A percentile compares a stretch with the other conserved stretches of the same genome.
phyloP scores from a whole-genome alignment of 2,113 vertebrate species.

The Theristicus caerulescens region DNA sequence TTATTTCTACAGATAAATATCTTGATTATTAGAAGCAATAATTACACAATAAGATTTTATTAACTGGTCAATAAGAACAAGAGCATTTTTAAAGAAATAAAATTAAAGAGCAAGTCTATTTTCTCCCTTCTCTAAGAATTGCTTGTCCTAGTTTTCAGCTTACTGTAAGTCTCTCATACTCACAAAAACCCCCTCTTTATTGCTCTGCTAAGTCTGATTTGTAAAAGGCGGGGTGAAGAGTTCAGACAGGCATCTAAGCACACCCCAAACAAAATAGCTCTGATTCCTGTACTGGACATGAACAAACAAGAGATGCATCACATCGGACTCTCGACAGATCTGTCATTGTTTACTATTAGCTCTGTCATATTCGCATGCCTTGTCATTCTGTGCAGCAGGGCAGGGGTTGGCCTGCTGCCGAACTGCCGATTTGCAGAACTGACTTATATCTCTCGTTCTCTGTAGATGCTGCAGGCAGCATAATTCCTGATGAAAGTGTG shows the following conservation, averaged over 20 bases:
- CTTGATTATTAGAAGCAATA: background rate
- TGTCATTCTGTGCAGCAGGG: constrained; percentile 54
- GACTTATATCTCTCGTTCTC: background rate
- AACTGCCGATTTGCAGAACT: constrained; percentile 18
- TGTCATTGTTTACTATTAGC: constrained; percentile 73
- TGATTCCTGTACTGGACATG: constrained; percentile 22
- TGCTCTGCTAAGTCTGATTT: constrained; percentile 58
- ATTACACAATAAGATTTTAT: background rate
- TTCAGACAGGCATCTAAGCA: constrained; percentile 68
- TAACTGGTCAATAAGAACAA: background rate
- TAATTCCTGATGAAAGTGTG: constrained; percentile 79
- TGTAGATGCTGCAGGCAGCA: background rate
- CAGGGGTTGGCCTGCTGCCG: constrained; percentile 38
- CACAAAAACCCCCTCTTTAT: background rate
- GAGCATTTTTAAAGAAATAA: background rate
- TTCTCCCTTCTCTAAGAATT: background rate
- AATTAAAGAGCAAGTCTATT: background rate
- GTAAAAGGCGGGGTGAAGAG: constrained; percentile 65
- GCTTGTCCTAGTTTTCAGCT: constrained; percentile 19
- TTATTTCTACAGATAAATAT: background rate
- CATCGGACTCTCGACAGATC: constrained; percentile 57
- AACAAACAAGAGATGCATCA: constrained; percentile 52
- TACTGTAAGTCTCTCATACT: background rate
- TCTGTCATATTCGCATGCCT: constrained; percentile 65
- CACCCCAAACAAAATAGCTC: constrained; percentile 62